These are phyloP conservation scores for Barnardius zonarius DNA, from an alignment of 2,113 vertebrate genomes.

Conservation along the genomic window DNA sequence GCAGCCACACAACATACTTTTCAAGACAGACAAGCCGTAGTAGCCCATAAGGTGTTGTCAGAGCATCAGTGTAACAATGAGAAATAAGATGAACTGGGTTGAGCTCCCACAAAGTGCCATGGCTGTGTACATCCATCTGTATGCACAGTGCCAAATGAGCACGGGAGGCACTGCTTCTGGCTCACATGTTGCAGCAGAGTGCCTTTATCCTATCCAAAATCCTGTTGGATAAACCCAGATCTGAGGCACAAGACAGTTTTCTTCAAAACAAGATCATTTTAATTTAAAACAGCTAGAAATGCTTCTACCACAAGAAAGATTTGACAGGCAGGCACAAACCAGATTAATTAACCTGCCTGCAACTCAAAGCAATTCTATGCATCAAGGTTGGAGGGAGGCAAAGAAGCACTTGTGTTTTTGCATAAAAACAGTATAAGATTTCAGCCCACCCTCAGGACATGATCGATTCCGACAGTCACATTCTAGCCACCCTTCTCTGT, in stretches of 20 bases:
- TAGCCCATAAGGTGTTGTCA: not conserved
- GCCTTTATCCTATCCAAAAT: not conserved
- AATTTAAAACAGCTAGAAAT: not conserved
- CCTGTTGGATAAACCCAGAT: not conserved
- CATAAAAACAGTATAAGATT: constrained; percentile 20
- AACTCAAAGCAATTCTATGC: not conserved
- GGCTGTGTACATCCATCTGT: accelerated
- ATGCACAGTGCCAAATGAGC: accelerated
- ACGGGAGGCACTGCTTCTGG: not conserved
- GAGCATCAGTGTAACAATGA: accelerated
- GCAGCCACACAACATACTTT: not conserved
- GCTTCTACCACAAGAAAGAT: constrained; percentile 41
- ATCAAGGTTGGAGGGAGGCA: constrained; percentile 12
- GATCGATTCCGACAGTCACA: not conserved
- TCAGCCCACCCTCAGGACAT: not conserved
- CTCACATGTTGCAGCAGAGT: not conserved
- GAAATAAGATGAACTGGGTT: not conserved
- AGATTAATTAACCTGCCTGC: constrained; percentile 37
- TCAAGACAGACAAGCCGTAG: not conserved
- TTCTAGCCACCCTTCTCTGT: not conserved
- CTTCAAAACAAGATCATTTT: not conserved
- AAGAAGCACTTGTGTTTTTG: constrained; percentile 13
- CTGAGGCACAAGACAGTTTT: not conserved
- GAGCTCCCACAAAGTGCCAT: not conserved
- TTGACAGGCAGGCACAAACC: constrained; percentile 12